Evolutionary conservation across 2,888 invertebrate genomes (phyloP).

Genomic region (Hecatera dysodea): DNA sequence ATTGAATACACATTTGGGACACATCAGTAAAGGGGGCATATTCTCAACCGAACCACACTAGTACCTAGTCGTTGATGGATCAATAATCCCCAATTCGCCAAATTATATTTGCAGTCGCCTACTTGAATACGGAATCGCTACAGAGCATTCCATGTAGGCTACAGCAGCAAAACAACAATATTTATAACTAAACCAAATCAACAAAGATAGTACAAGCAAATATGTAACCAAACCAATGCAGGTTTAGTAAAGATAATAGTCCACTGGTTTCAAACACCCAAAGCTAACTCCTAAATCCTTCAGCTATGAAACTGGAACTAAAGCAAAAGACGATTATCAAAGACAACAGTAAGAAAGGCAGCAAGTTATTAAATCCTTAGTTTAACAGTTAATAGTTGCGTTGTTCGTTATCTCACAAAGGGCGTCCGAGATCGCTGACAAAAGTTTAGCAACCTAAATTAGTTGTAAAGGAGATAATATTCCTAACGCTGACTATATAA

Average conservation of each 20-base stretch:
- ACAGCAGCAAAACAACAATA: not conserved
- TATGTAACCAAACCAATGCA: not conserved
- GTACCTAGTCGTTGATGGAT: too few species aligned
- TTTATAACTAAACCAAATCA: not conserved
- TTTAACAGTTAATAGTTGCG: slow-evolving; percentile 56
- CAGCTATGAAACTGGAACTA: slow-evolving; percentile 8
- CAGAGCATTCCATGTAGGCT: too few species aligned
- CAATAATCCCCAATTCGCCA: too few species aligned
- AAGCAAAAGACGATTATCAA: slow-evolving; percentile 44
- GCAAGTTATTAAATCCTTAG: slow-evolving; percentile 52
- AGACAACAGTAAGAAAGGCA: slow-evolving; percentile 50
- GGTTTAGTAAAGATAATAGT: not conserved
- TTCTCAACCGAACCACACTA: too few species aligned
- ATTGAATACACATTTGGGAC: too few species aligned
- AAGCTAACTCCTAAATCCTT: not conserved
- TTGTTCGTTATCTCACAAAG: slow-evolving; percentile 62
- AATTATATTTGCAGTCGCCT: too few species aligned
- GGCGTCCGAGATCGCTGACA: slow-evolving; percentile 63
- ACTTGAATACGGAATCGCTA: too few species aligned
- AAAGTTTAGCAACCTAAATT: slow-evolving; percentile 72
- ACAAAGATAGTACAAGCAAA: not conserved
- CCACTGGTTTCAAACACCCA: not conserved
- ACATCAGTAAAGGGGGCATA: too few species aligned
- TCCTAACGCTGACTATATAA: slow-evolving; percentile 46
- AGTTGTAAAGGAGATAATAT: slow-evolving; percentile 73